phyloP scores from a whole-genome alignment of 2,113 vertebrate genomes.

The Machaerirhynchus nigripectus region DNA sequence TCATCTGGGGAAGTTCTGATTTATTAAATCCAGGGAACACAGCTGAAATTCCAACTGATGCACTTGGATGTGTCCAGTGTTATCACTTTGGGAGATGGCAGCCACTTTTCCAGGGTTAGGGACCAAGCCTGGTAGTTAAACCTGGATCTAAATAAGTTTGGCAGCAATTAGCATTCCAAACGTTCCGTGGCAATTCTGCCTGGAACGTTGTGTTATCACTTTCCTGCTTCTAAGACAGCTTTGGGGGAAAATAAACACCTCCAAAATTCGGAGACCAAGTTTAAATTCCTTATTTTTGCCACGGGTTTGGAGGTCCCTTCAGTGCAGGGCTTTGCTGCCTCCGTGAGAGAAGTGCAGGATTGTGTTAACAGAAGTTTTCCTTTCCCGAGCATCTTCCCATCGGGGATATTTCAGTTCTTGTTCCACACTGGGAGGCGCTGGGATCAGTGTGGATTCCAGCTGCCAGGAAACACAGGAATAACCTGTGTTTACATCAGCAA shows the following conservation, averaged over 20 bases:
- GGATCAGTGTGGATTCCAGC: neutral
- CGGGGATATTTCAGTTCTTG: neutral
- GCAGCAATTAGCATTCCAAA: neutral
- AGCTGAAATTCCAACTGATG: neutral
- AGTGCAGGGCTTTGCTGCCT: neutral
- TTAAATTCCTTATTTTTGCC: neutral
- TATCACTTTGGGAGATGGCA: neutral
- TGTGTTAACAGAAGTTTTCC: neutral
- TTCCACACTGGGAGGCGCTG: neutral
- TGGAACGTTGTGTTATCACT: neutral
- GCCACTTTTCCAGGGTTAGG: neutral
- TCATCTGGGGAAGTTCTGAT: neutral
- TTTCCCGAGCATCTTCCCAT: neutral
- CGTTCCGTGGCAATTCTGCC: neutral
- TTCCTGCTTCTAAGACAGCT: neutral
- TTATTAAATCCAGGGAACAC: neutral
- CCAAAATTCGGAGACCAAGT: neutral
- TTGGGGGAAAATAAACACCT: neutral
- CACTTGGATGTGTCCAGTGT: fast-evolving
- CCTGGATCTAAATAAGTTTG: neutral
- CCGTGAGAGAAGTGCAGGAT: neutral
- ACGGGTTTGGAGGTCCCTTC: neutral
- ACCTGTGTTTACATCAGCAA: neutral
- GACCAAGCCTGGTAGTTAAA: neutral
- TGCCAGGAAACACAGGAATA: neutral